Evolutionary conservation across 37 sponge, comb jelly and placozoan genomes (phyloP), one percentile per base, ranked within the genome.

Genomic region (Beroe forskalii): DNA sequence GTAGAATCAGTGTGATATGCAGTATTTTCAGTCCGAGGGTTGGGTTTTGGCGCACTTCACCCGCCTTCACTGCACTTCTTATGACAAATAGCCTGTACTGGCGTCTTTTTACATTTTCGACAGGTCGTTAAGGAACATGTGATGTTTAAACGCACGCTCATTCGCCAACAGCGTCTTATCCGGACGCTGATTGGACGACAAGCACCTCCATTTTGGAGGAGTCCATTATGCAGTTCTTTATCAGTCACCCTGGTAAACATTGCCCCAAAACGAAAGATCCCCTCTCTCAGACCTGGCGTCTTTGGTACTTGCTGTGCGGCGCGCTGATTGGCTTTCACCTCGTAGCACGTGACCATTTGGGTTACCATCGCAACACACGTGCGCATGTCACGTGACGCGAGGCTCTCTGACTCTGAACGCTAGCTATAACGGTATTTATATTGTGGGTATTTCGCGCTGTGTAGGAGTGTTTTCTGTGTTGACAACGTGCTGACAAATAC

Each of bases 321-420:
- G 33, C 35, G 27, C 19, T 33, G 33, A 69, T 69, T 69, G 72
- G 72, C 32, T 69, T 37, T 27, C 72, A 32, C 72, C 27, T 37
- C 32, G 14, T 32, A 69, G 4, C 72, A 69, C 72, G 72, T 69
- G 72, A 69, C 39, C 72, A 9, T 36, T 9, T 33, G 33, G 72
- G 72, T 69, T 69, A 69, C 72, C 72, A 69, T 69, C 72, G 72
- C 72, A 69, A 69, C 72, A 17, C 72, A 69, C 72, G 72, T 69
- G 72, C 72, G 32, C 72, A 2, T 14, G 32, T 69, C 72, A 69
- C 72, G 72, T 69, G 72, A 9, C 32, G 37, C 39, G 72, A 33
- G 36, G 32, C 55, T 27, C 72, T 69, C 72, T 69, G 27, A 32
- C 72, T 69, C 72, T 19, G 72, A 32, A 31, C 35, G 72, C 72